Evolutionary conservation across 2,888 invertebrate species (phyloP).

Genomic region (Perithous albicinctus): DNA sequence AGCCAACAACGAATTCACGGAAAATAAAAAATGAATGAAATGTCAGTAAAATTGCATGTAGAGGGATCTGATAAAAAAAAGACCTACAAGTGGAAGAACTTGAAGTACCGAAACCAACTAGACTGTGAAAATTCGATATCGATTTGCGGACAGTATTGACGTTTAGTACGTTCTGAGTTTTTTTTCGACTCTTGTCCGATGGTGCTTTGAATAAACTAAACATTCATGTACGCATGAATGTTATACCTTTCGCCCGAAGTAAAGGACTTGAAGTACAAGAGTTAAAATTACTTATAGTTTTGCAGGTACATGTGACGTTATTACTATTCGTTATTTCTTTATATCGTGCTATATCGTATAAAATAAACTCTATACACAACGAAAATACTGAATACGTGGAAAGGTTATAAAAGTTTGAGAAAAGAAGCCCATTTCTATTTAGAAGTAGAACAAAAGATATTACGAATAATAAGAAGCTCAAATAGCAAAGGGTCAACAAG

Average conservation of each 20-base stretch:
- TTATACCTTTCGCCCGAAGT: too few relatives aligned
- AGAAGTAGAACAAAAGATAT: background rate
- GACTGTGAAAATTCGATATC: too few relatives aligned
- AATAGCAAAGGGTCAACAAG: background rate
- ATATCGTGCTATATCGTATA: background rate
- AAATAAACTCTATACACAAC: background rate
- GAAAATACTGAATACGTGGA: background rate
- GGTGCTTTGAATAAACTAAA: constrained; percentile 10
- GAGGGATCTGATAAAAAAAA: too few relatives aligned
- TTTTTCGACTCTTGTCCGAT: constrained; percentile 9
- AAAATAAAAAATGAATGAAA: too few relatives aligned
- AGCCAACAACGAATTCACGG: too few relatives aligned
- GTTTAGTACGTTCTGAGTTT: constrained; percentile 35
- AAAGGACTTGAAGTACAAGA: too few relatives aligned
- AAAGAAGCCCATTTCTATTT: background rate
- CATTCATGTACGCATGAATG: background rate
- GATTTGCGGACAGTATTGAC: too few relatives aligned
- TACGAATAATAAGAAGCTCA: background rate
- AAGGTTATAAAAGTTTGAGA: too few relatives aligned
- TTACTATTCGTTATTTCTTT: constrained; percentile 12
- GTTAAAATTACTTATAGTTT: constrained; percentile 30
- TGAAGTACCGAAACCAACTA: too few relatives aligned
- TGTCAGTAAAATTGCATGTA: too few relatives aligned
- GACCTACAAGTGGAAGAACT: too few relatives aligned
- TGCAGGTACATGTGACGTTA: constrained; percentile 7